Conservation (phyloP, 2,888 invertebrate species). For the Hydriomena furcata region DNA sequence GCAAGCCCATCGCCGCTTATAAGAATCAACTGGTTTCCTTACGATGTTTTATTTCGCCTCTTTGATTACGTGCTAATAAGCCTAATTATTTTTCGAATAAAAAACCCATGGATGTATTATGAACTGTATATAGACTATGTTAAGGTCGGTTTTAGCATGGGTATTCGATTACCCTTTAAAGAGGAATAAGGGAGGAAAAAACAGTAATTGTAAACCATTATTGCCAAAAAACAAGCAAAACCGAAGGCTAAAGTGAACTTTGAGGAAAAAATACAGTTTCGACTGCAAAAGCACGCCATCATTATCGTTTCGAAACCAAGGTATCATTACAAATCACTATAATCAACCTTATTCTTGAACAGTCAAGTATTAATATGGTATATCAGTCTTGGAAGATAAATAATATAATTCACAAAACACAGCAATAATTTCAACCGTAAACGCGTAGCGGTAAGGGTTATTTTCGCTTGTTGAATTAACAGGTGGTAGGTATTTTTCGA, state of each 20-base stretch:
- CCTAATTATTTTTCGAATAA: too few relatives aligned
- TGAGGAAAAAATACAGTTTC: slow-evolving; percentile 15
- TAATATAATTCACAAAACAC: slow-evolving; percentile 3
- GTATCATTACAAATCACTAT: slow-evolving; percentile 1
- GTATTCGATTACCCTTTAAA: too few relatives aligned
- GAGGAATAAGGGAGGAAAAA: too few relatives aligned
- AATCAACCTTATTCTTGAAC: slow-evolving; percentile 14
- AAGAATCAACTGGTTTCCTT: too few relatives aligned
- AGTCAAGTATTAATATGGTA: slow-evolving; percentile 11
- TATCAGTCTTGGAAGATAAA: neutral
- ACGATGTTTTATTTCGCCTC: too few relatives aligned
- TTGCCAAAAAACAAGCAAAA: neutral
- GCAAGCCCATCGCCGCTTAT: too few relatives aligned
- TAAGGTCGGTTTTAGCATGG: too few relatives aligned
- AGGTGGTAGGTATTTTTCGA: slow-evolving; percentile 44
- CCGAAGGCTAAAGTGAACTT: neutral
- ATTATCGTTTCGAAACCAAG: slow-evolving; percentile 17
- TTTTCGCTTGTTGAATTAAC: slow-evolving; percentile 24
- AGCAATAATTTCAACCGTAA: slow-evolving; percentile 23
- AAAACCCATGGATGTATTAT: too few relatives aligned
- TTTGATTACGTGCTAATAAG: too few relatives aligned
- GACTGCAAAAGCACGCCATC: slow-evolving; percentile 5
- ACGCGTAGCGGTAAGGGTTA: neutral
- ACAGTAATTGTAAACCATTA: neutral
- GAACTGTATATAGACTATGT: too few relatives aligned